Evolutionary conservation across 1,140 invertebrate species (phyloP), one percentile per base, ranked within the genome.

Genomic region (Telenomus remus): DNA sequence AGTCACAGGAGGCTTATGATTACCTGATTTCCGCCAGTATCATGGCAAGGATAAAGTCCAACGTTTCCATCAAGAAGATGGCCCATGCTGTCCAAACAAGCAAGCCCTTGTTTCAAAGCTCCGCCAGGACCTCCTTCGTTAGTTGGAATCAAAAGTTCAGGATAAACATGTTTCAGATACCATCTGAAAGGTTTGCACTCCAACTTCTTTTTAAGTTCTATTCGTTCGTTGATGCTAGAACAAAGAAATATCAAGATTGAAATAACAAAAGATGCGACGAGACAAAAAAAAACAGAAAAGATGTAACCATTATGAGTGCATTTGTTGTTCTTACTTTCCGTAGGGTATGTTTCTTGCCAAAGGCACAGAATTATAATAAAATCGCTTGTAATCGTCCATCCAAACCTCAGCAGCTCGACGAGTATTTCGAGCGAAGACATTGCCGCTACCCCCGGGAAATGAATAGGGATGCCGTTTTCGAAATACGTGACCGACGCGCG

Each of bases 91-190:
- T 99, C 97, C 76, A 99, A 86, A 88, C 97, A 99, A 66, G 93
- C 91, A 8, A 89, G 85, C 0, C 94, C 95, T 87, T 98, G 96
- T 69, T 93, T 91, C 27, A 96, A 88, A 65, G 91, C 90, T 11
- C 91, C 90, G 6, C 90, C 85, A 11, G 89, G 89, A 4, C 89
- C 88, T 1, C 89, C 89, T 63, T 90, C 81, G 5, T 90, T 90
- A 15, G 91, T 90, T 0, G 95, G 95, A 55, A 95, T 91, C 80
- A 93, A 90, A 51, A 98, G 88, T 87, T 98, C 96, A 10, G 97
- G 97, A 89, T 98, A 99, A 15, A 99, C 96, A 84, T 99, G 95
- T 76, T 97, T 92, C 80, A 99, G 86, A 89, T 98, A 99, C 98
- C 98, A 99, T 79, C 94, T 93, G 89, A 99, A 99, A 8, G 94